phyloP scores from a whole-genome alignment of 2,888 invertebrate species.

The Dryococelus australis region DNA sequence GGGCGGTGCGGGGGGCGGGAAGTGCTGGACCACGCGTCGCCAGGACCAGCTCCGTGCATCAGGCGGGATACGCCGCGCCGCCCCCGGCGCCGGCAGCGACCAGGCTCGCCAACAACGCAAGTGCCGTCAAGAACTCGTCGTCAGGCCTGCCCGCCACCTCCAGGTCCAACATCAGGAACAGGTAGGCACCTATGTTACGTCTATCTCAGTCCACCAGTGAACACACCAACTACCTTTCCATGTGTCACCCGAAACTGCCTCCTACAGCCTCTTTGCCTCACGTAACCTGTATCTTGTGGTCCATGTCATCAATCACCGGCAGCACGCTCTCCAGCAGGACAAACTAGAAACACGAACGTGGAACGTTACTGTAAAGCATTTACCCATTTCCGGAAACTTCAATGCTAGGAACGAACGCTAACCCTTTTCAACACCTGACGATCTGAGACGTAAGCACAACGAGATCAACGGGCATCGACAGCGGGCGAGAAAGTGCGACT shows the following conservation, averaged over 20 bases:
- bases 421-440: background rate
- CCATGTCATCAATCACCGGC: background rate
- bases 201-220: background rate
- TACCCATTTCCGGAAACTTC: background rate
- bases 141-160: background rate
- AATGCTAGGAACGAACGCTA: background rate
- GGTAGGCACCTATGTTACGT: background rate
- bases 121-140: background rate
- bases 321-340: background rate
- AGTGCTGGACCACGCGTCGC: slow-evolving; percentile 13
- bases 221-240: background rate
- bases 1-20: slow-evolving; percentile 7
- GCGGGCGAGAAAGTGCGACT: background rate
- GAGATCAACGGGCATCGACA: background rate
- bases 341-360: too few relatives aligned
- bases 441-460: background rate
- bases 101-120: background rate
- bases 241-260: background rate
- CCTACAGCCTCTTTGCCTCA: background rate
- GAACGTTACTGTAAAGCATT: background rate
- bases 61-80: slow-evolving; percentile 20
- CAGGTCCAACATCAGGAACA: slow-evolving; percentile 29
- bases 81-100: background rate
- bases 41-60: slow-evolving; percentile 18
- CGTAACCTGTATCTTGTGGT: background rate